Base-by-base conservation (phyloP, 2,113 vertebrate species). In the Anoura caudifer region DNA sequence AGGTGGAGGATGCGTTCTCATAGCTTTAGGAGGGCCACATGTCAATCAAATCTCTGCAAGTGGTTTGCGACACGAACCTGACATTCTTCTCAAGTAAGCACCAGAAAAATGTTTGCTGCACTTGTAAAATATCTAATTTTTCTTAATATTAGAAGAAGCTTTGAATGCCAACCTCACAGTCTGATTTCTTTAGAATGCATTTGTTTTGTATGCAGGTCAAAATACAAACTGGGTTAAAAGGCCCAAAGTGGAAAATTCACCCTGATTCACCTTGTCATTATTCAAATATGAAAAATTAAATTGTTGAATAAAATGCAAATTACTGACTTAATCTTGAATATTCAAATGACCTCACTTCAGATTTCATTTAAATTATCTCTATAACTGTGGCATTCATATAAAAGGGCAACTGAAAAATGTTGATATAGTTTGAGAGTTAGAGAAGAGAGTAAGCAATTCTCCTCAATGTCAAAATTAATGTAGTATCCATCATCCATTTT, bases 41-140 rank as follows among this genome's bases (percentile, higher is more conserved):
- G 97, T 97, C 95, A 95, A 87, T 96, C 95, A 91, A 97, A 93
- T 95, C 92, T 96, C 86, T 91, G 92, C n/a, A 72, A 94, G 85
- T 85, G 96, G 22, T 94, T 98, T 96, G 0, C 92, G 61, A 85
- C 95, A 43, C 97, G 63, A 82, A 65, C 61, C 33, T 36, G 72
- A 84, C 50, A 16, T 96, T 87, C 45, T 97, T 97, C 97, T 97
- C 65, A 95, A 97, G 73, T 96, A 28, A 80, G 75, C 77, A 94
- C 94, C 91, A 96, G 92, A 95, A 97, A 90, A 96, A 93, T 80
- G 94, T 86, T 95, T 91, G 95, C 94, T 93, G 85, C 65, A 81
- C 87, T 94, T 50, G 59, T 13, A 93, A 91, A 76, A 90, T 63
- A 87, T 8, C 26, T 43, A 38, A 17, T 79, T 96, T 97, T 85